Base-by-base conservation (phyloP, 2,113 vertebrate species). In the Neotragus pygmaeus region DNA sequence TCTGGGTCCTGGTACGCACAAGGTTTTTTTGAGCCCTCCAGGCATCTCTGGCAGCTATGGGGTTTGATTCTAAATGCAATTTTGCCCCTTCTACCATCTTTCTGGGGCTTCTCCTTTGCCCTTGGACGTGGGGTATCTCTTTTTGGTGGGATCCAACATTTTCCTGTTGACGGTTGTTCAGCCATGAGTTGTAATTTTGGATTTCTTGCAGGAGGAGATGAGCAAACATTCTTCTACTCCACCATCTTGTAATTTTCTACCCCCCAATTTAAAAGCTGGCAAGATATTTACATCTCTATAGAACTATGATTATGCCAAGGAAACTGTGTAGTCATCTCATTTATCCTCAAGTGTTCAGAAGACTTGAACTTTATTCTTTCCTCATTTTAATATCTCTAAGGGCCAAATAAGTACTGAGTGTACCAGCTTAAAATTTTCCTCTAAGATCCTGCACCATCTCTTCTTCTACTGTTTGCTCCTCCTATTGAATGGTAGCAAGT, bases 401-500 rank as follows among this genome's bases (percentile, higher is more conserved):
- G 57, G 73, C 96, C 90, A 75, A 94, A 73, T 97, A 94, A 97
- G 97, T 90, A 49, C 96, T 86, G 15, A 96, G 94, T 98, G 70
- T 97, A 55, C 96, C 95, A 19, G 89, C 80, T 96, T 30, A 92
- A 96, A 97, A 57, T 28, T 96, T 96, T 95, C 85, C 58, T 92
- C 81, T 73, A 96, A 94, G 81, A 98, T 95, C 51, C 49, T 70
- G 25, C 49, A 73, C 62, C 86, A 90, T 96, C 93, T 88, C 70
- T 97, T 77, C 93, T 84, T 83, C 73, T 78, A 90, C 94, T 93
- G 92, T 70, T 66, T 95, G 77, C 95, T 94, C 49, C 47, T 95
- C 83, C 96, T 89, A 87, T 83, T 55, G 97, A 45, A 94, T 77
- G 86, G 96, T 96, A 98, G 97, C 82, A 97, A 93, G 95, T 94